These are phyloP conservation scores for Dolichopus griseipennis DNA, from an alignment of 2,888 invertebrate species.

Conservation along the genomic window DNA sequence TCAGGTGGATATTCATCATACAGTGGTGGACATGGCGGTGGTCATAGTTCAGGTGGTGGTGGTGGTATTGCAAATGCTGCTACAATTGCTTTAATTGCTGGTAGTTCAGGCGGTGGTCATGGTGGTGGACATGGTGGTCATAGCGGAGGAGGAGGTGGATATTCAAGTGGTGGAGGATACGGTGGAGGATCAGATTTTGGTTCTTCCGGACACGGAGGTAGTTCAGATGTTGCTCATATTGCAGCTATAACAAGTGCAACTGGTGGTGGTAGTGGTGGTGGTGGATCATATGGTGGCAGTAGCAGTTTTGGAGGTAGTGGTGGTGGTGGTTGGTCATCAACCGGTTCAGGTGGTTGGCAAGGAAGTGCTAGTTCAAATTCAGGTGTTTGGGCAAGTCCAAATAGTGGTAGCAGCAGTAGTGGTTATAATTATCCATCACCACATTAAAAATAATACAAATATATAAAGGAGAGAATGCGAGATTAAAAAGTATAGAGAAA, in stretches of 20 bases:
- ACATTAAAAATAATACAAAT: neutral
- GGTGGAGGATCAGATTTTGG: neutral
- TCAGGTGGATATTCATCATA: neutral
- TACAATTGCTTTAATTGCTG: no score
- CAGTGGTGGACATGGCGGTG: slow-evolving; percentile 15
- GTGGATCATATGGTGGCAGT: slow-evolving; percentile 13
- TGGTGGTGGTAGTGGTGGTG: neutral
- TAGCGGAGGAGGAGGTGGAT: slow-evolving; percentile 12
- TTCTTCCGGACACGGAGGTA: neutral
- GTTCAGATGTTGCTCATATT: neutral
- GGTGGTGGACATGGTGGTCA: slow-evolving; percentile 20
- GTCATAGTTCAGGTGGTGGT: slow-evolving; percentile 24
- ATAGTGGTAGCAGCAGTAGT: slow-evolving; percentile 22
- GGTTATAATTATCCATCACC: slow-evolving; percentile 15
- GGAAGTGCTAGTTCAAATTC: slow-evolving; percentile 28
- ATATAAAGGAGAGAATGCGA: no score
- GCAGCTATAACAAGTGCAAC: neutral
- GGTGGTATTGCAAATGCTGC: slow-evolving; percentile 9
- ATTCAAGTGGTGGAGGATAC: neutral
- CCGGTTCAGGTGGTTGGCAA: slow-evolving; percentile 20
- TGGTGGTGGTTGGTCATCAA: slow-evolving; percentile 20
- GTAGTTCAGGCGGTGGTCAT: neutral
- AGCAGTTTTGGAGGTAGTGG: slow-evolving; percentile 21
- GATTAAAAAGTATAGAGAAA: no score
- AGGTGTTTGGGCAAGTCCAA: slow-evolving; percentile 22